A percentile compares a stretch with the other conserved stretches of the same genome.
Conservation (phyloP, 2,888 invertebrate species). For the Tolmerus cingulatus region DNA sequence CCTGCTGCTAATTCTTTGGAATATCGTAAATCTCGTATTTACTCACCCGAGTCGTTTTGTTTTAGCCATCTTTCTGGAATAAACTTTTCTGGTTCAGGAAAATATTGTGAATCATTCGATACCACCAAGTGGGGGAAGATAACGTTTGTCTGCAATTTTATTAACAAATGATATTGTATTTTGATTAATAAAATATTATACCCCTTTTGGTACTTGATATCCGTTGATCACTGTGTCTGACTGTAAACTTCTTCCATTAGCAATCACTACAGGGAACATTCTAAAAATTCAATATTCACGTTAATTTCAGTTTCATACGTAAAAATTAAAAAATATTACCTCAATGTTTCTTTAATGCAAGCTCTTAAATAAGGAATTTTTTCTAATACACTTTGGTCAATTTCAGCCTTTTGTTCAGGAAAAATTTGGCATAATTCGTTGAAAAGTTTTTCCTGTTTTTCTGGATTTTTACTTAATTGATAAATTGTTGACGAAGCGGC, state of each 20-base stretch:
- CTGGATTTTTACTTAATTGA: slow-evolving; percentile 75
- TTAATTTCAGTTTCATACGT: background rate
- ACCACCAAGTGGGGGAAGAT: slow-evolving; percentile 82
- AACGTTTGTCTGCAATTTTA: slow-evolving; percentile 72
- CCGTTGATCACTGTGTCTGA: slow-evolving; percentile 78
- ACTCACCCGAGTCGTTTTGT: slow-evolving; percentile 60
- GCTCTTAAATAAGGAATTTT: slow-evolving; percentile 76
- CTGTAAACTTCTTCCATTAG: slow-evolving; percentile 79
- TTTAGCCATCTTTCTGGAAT: slow-evolving; percentile 83
- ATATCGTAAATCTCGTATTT: background rate
- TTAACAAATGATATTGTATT: background rate
- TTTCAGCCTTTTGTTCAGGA: slow-evolving; percentile 66
- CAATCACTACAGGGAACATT: slow-evolving; percentile 83
- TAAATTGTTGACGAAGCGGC: slow-evolving; percentile 78
- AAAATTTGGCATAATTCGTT: slow-evolving; percentile 69
- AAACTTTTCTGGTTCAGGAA: slow-evolving; percentile 74
- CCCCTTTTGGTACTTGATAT: slow-evolving; percentile 82
- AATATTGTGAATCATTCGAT: slow-evolving; percentile 76
- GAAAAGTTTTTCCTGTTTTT: slow-evolving; percentile 72
- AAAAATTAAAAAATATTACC: slow-evolving; percentile 63
- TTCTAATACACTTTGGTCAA: slow-evolving; percentile 70
- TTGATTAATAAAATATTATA: slow-evolving; percentile 60
- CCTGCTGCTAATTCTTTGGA: background rate
- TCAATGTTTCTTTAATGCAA: slow-evolving; percentile 79
- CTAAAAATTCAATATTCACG: slow-evolving; percentile 63